Evolutionary conservation across 2,113 vertebrate genomes (phyloP).

Genomic region (Acanthochromis polyacanthus): DNA sequence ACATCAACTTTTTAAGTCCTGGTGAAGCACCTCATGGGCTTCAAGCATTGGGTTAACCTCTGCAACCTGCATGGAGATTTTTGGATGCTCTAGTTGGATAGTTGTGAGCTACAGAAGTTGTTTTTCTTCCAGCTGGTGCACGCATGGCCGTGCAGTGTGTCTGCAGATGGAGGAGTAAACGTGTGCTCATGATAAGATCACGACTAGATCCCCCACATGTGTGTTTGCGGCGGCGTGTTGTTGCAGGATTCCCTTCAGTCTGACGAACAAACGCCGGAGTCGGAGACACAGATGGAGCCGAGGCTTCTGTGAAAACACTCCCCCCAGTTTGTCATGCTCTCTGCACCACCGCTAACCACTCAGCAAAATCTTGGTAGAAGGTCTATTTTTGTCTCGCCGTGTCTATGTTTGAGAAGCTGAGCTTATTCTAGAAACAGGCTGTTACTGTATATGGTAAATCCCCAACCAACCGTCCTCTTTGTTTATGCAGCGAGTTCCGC

Average conservation of each 20-base stretch:
- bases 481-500: neutral
- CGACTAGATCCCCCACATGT: neutral
- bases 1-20: no score
- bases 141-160: neutral
- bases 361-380: constrained; percentile 60
- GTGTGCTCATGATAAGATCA: constrained; percentile 47
- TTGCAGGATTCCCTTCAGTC: constrained; percentile 67
- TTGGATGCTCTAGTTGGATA: no score
- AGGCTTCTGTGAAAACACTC: constrained; percentile 37
- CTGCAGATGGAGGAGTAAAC: constrained; percentile 32
- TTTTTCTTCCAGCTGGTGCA: neutral
- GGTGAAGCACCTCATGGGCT: no score
- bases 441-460: constrained; percentile 69
- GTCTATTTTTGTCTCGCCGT: constrained; percentile 64
- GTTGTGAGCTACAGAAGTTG: neutral
- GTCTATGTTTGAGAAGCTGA: constrained; percentile 64
- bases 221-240: constrained; percentile 7
- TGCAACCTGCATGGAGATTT: no score
- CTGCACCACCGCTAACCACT: constrained; percentile 64
- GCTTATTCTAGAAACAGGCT: constrained; percentile 60
- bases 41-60: no score
- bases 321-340: constrained; percentile 60
- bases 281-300: constrained; percentile 46
- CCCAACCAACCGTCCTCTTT: constrained; percentile 17
- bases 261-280: constrained; percentile 32